Evolutionary conservation across 2,888 invertebrate species (phyloP), one percentile per base, ranked within the genome.

Genomic region (Drosophila paracracens): DNA sequence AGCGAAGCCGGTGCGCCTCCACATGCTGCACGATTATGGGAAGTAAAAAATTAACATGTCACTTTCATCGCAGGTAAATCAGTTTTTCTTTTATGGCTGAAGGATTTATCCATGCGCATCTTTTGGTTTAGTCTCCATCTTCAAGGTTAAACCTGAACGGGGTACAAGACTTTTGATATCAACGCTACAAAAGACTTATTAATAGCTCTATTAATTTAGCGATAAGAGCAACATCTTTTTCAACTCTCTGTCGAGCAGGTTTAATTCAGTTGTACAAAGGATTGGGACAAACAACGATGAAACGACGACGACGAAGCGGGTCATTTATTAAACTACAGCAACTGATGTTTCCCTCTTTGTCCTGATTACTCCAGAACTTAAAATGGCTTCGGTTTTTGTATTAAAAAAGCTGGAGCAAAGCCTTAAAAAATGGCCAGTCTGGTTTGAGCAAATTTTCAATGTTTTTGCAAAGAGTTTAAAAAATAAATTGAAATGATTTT

Each of bases 31-130:
- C 70, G 51, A 50, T 43, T 66, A 57, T 59, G 71, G 80, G 66
- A 73, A 48, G 71, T 74, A 74, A 82, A 86, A 90, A 90, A 87
- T 90, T 77, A 87, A 90, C 89, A 90, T 88, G 89, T 88, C 91
- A 88, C 89, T 90, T 84, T 76, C 88, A 73, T 77, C 73, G 91
- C 87, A 88, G 91, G 87, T 87, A 90, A 89, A 84, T 88, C 85
- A 84, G 89, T 87, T 87, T 68, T 73, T 83, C 62, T 70, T 77
- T 79, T 79, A 77, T 74, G 66, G 62, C 70, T 75, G 72, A 81
- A 89, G 84, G 87, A 90, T 83, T 83, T 83, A 76, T 60, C 66
- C 70, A 72, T 67, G 70, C 43, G 57, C 67, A 57, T 50, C 66
- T 74, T 40, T 50, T 46, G 29, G 35, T 53, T 40, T 4, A 27